Conservation (phyloP, 1,140 invertebrate species). For the Caerostris extrusa region DNA sequence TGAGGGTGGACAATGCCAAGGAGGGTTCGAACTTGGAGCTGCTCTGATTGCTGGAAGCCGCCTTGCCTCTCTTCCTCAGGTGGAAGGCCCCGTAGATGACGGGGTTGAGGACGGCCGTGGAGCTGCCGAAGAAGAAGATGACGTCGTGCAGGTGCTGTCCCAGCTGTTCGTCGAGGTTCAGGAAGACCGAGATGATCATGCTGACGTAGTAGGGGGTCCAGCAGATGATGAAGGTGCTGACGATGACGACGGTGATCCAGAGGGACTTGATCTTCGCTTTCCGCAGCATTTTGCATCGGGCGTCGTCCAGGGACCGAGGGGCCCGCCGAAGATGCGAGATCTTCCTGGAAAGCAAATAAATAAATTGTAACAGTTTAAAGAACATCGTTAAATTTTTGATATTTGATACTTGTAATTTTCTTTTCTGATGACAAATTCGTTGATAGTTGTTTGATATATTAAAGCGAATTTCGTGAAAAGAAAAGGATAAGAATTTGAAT, state of each 20-base stretch:
- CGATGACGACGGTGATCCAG: conserved; percentile 91
- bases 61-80: conserved; percentile 80
- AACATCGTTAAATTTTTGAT: no score
- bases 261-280: conserved; percentile 91
- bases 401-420: no score
- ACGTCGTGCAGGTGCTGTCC: conserved; percentile 82
- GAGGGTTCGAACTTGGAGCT: conserved; percentile 44
- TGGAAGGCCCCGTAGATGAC: conserved; percentile 94
- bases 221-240: conserved; percentile 95
- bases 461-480: no score
- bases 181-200: conserved; percentile 91
- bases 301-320: background rate
- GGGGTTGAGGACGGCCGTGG: conserved; percentile 92
- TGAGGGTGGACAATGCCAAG: background rate
- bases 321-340: conserved; percentile 7
- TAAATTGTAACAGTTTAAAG: background rate
- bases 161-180: conserved; percentile 86
- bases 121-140: conserved; percentile 92
- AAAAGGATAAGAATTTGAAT: no score
- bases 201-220: conserved; percentile 99
- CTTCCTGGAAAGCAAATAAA: background rate
- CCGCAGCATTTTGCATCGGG: conserved; percentile 82
- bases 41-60: background rate
- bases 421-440: no score
- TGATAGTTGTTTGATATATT: no score